Evolutionary conservation across 1,140 invertebrate species (phyloP).

Genomic region (Diachasma alloeum): DNA sequence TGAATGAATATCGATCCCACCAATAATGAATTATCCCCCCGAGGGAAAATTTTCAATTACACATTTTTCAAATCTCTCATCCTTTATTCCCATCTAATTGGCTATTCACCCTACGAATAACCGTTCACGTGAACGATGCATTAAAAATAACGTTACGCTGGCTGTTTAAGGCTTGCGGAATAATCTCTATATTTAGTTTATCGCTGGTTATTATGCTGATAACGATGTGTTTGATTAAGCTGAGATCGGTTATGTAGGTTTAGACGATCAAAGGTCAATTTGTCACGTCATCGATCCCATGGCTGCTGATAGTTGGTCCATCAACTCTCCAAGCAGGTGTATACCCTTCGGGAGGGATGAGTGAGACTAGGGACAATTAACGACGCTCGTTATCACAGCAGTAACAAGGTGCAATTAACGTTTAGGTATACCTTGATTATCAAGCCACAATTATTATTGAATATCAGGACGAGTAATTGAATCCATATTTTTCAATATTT

Average conservation of each 20-base stretch:
- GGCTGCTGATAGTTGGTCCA: neutral
- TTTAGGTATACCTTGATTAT: neutral
- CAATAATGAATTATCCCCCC: neutral
- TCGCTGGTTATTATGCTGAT: neutral
- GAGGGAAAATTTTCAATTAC: neutral
- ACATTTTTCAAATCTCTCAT: neutral
- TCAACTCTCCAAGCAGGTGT: neutral
- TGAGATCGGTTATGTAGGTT: neutral
- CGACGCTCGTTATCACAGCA: neutral
- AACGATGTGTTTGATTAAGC: neutral
- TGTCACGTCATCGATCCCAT: constrained; percentile 6
- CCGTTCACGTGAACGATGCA: neutral
- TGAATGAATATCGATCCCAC: neutral
- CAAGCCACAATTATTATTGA: neutral
- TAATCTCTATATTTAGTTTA: neutral
- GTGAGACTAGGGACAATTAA: neutral
- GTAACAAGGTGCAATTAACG: constrained; percentile 7
- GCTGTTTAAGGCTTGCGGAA: neutral
- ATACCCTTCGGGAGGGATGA: neutral
- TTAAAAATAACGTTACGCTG: too few relatives aligned
- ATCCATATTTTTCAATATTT: neutral
- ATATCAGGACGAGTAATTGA: neutral
- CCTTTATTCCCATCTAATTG: neutral
- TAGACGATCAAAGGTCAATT: constrained; percentile 7
- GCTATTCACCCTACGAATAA: neutral